Percentiles rank a stretch among this genome's conserved stretches.
Evolutionary conservation across 2,888 invertebrate species (phyloP).

Genomic region (Halocaridina rubra): DNA sequence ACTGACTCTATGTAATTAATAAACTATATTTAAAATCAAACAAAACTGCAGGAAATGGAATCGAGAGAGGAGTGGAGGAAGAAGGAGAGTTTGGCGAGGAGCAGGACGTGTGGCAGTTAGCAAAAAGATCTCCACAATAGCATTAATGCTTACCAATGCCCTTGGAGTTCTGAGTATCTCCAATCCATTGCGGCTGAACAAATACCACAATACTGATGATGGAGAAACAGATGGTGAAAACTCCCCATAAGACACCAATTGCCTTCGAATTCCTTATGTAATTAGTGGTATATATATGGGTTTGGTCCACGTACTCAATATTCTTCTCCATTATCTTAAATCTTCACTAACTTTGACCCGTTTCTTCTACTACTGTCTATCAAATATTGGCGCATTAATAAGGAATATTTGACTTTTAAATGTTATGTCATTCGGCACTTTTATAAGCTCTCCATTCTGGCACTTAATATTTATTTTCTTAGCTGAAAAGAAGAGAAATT

Average conservation of each 20-base stretch:
- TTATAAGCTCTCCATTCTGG: no score
- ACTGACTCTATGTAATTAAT: no score
- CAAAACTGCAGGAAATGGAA: no score
- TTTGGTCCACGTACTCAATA: slow-evolving; percentile 41
- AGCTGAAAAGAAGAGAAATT: no score
- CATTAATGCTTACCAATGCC: slow-evolving; percentile 79
- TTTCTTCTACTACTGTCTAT: background rate
- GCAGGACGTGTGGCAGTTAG: no score
- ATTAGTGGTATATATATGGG: slow-evolving; percentile 39
- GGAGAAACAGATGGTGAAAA: slow-evolving; percentile 96
- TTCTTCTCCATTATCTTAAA: slow-evolving; percentile 48
- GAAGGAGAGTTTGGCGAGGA: no score
- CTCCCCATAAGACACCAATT: slow-evolving; percentile 96
- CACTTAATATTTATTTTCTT: no score
- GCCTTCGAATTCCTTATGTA: slow-evolving; percentile 70
- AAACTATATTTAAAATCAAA: no score
- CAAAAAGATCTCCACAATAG: no score
- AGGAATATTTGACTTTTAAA: background rate
- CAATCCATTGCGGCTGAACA: slow-evolving; percentile 86
- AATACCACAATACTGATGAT: slow-evolving; percentile 95
- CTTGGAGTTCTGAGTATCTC: slow-evolving; percentile 81
- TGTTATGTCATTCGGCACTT: background rate
- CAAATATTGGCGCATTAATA: background rate
- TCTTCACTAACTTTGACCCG: no score
- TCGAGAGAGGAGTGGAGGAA: no score